Conservation (phyloP, 2,113 vertebrate species). For the Daphoenositta chrysoptera region DNA sequence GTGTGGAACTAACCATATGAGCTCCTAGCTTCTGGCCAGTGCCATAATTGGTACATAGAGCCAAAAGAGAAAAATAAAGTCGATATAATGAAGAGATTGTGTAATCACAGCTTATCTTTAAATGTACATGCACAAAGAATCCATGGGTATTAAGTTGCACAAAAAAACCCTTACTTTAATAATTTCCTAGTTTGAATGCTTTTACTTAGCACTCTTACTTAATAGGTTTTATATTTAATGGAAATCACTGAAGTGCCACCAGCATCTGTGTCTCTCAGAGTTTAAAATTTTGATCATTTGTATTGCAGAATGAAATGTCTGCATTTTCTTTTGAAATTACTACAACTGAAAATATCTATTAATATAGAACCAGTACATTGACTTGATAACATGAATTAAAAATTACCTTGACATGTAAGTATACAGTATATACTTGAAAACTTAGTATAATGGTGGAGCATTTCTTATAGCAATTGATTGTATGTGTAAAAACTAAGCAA, state of each 20-base stretch:
- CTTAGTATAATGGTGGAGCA: not conserved
- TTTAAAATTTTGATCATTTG: not conserved
- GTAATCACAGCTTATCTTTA: not conserved
- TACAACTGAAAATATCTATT: not conserved
- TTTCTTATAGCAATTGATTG: not conserved
- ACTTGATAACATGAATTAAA: not conserved
- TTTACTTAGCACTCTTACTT: not conserved
- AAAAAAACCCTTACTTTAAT: not conserved
- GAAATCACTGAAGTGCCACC: not conserved
- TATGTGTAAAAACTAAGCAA: not conserved
- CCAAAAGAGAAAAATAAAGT: not conserved
- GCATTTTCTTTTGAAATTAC: not conserved
- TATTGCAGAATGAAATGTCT: not conserved
- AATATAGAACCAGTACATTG: not conserved
- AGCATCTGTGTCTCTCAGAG: not conserved
- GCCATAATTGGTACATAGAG: not conserved
- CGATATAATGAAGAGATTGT: not conserved
- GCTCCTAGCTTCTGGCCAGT: not conserved
- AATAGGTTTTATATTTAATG: not conserved
- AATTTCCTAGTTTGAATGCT: not conserved
- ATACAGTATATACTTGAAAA: not conserved
- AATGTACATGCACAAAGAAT: not conserved
- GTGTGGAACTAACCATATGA: not conserved
- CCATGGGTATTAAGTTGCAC: not conserved
- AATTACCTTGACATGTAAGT: not conserved